Conservation (phyloP, 2,888 invertebrate species). For the Latheticus oryzae region DNA sequence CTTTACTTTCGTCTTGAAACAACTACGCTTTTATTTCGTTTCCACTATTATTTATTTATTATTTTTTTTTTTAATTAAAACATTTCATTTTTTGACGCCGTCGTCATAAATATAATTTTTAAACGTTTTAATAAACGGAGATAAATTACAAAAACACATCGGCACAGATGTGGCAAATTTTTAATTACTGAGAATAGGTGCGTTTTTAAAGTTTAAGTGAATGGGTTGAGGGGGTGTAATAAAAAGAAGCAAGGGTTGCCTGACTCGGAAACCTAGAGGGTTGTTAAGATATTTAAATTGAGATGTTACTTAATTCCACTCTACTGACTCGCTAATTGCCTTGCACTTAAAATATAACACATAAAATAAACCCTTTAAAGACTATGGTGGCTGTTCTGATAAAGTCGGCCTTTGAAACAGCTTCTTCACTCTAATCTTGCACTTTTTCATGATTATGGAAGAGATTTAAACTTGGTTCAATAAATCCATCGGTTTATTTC, state of each 20-base stretch:
- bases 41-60: too few species aligned
- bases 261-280: slow-evolving; percentile 46
- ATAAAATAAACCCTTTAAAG: slow-evolving; percentile 60
- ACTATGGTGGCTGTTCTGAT: slow-evolving; percentile 35
- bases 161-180: slow-evolving; percentile 61
- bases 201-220: slow-evolving; percentile 51
- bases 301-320: slow-evolving; percentile 66
- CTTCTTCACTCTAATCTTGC: not conserved
- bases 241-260: slow-evolving; percentile 51
- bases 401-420: slow-evolving; percentile 14
- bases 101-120: slow-evolving; percentile 33
- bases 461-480: too few species aligned
- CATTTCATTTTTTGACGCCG: slow-evolving; percentile 16
- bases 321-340: slow-evolving; percentile 66
- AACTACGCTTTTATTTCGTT: too few species aligned
- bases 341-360: slow-evolving; percentile 62
- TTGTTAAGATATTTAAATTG: slow-evolving; percentile 65
- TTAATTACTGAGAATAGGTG: slow-evolving; percentile 62
- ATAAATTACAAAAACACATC: slow-evolving; percentile 54
- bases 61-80: slow-evolving; percentile 31
- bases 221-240: slow-evolving; percentile 44
- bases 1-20: too few species aligned
- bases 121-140: slow-evolving; percentile 44
- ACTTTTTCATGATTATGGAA: slow-evolving; percentile 2
- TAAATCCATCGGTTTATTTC: too few species aligned